Conservation (phyloP, 2,797 vertebrate species). For the Dromococcyx pavoninus region DNA sequence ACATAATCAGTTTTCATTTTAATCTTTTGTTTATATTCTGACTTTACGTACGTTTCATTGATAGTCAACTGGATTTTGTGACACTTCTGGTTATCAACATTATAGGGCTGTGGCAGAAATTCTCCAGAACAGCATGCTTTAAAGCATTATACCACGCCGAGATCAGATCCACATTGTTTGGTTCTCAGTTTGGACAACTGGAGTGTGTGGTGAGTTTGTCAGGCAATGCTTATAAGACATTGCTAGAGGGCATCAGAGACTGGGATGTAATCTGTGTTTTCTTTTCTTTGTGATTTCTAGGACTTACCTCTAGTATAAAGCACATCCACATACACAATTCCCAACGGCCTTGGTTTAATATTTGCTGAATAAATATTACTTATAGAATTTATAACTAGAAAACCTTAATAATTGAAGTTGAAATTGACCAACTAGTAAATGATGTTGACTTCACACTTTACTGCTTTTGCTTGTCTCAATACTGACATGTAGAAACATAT, state of each 20-base stretch:
- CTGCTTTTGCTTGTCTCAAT: neutral
- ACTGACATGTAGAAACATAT: neutral
- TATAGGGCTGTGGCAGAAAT: constrained; percentile 87
- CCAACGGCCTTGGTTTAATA: neutral
- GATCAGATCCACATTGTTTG: constrained; percentile 89
- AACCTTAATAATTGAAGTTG: neutral
- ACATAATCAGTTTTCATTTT: neutral
- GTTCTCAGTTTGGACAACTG: constrained; percentile 90
- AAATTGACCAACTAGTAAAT: neutral
- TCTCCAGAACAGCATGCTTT: constrained; percentile 87
- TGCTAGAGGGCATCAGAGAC: neutral
- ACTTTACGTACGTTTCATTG: neutral
- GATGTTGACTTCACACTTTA: neutral
- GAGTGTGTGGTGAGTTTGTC: constrained; percentile 89
- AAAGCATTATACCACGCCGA: constrained; percentile 86
- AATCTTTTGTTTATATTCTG: neutral
- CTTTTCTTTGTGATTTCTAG: neutral
- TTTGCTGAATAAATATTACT: neutral
- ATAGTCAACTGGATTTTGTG: constrained; percentile 36
- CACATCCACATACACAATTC: neutral
- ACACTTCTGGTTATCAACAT: constrained; percentile 43
- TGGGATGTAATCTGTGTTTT: neutral
- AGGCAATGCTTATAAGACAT: neutral
- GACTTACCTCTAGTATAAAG: neutral
- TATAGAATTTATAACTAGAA: neutral